Base-by-base conservation (phyloP, 2,888 invertebrate species). In the Villa cingulata region DNA sequence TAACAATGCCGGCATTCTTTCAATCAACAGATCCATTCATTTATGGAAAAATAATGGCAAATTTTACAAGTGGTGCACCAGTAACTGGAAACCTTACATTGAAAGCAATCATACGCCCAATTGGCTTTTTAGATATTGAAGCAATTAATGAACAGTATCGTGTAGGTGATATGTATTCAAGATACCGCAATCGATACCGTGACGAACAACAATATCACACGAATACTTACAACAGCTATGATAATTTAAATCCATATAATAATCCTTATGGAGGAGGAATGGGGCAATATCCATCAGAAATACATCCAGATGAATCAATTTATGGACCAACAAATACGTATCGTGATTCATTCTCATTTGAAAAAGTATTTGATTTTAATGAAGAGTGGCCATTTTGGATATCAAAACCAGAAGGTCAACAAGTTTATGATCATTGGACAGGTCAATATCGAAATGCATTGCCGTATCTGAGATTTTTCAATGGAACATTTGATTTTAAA, bases 1-100 rank as follows among this genome's bases (percentile, higher is more conserved):
- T 96, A 0, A 92, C 91, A 0, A 91, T 94, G 84, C 89, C 94
- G 0, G 86, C 92, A 1, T 92, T 91, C 67, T 87, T 95, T 72
- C 86, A 92, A 65, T 86, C 86, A 59, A 84, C 84, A 19, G 90
- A 91, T 58, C 78, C 74, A 12, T 90, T 73, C 60, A 81, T 96
- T 60, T 77, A 82, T 60, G 96, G 95, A 0, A 78, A 81, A 1
- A 78, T 96, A 3, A 85, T 88, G 79, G 94, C 95, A 0, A 96
- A 96, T 77, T 94, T 92, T 63, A 94, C 94, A 1, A 91, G 89
- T 50, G 95, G 95, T 2, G 86, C 84, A 23, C 91, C 94, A 0
- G 91, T 92, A 0, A 73, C 73, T 34, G 94, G 94, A 10, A 94
- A 94, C 71, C 75, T 92, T 18, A 91, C 92, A 0, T 71, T 95